Evolutionary conservation across 2,797 vertebrate species (phyloP).

Genomic region (Microctenopoma steveboyesi): DNA sequence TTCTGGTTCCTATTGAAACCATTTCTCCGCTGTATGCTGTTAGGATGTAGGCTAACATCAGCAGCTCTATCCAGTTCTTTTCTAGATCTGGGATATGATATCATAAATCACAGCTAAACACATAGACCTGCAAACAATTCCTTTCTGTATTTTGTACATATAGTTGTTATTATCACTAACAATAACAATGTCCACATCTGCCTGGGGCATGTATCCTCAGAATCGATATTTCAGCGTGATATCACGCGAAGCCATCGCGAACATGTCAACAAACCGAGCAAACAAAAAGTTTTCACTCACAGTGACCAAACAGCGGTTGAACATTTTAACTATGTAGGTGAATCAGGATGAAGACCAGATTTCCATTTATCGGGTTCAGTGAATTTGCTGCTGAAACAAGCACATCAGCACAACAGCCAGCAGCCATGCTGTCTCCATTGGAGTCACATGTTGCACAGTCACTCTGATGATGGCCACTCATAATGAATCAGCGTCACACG

Average conservation of each 20-base stretch:
- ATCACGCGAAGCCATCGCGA: neutral
- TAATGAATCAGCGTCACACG: constrained; percentile 50
- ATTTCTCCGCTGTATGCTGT: neutral
- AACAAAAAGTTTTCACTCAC: constrained; percentile 18
- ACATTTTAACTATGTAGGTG: constrained; percentile 28
- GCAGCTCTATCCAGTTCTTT: neutral
- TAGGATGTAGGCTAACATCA: neutral
- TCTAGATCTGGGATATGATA: neutral
- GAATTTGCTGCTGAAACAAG: constrained; percentile 36
- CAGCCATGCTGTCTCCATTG: constrained; percentile 18
- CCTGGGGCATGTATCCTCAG: neutral
- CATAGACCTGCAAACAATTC: neutral
- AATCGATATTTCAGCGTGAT: neutral
- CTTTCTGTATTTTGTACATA: neutral
- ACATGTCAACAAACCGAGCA: neutral
- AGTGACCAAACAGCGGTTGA: constrained; percentile 31
- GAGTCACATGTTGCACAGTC: constrained; percentile 44
- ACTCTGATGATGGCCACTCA: constrained; percentile 37
- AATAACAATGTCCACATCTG: too few species aligned
- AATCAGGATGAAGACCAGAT: constrained; percentile 35
- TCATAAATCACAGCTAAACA: neutral
- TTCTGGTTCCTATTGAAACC: neutral
- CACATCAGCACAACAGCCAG: constrained; percentile 29
- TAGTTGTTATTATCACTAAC: too few species aligned
- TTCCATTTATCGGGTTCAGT: constrained; percentile 35